Base-by-base conservation (phyloP, 2,113 vertebrate species). In the Larimichthys polyactis region DNA sequence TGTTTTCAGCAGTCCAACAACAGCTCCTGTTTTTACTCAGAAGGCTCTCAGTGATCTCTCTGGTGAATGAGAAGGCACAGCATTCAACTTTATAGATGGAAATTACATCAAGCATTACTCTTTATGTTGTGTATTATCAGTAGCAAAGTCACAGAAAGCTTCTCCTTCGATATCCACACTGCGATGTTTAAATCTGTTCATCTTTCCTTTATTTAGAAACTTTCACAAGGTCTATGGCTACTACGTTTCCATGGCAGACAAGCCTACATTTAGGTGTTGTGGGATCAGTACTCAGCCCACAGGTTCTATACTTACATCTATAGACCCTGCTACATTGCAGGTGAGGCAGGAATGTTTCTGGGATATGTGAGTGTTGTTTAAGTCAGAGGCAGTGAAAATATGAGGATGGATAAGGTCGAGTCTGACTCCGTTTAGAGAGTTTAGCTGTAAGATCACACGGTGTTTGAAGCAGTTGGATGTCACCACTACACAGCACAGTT, bases 391-490 rank as follows among this genome's bases (percentile, higher is more conserved):
- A 82, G 87, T 83, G 83, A 73, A 72, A 75, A 55, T 36, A 27
- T n/a, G 36, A 40, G 36, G 17, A 79, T 75, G 55, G 73, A 62
- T 40, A 44, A 66, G 66, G 67, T 84, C 32, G 58, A 52, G 75
- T 58, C 51, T 51, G 57, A 60, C 57, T 63, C 84, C 63, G 46
- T 69, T 63, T 43, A 66, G 24, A 76, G 79, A 72, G 81, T 65
- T 80, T 9, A 32, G 78, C 64, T 68, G 70, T 69, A 70, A 71
- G 70, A 81, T 81, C 66, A 70, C 83, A 81, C 2, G 24, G 69
- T 75, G 80, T 78, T 87, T 29, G 44, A 90, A 91, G 92, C 92
- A 94, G 92, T 88, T 89, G 89, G 91, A 94, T 90, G 88, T 95
- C 94, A 94, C 90, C 93, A 93, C 92, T 92, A 94, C 92, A 94